These are phyloP conservation scores for Meteorus colon DNA, from an alignment of 2,888 invertebrate species.

Conservation along the genomic window DNA sequence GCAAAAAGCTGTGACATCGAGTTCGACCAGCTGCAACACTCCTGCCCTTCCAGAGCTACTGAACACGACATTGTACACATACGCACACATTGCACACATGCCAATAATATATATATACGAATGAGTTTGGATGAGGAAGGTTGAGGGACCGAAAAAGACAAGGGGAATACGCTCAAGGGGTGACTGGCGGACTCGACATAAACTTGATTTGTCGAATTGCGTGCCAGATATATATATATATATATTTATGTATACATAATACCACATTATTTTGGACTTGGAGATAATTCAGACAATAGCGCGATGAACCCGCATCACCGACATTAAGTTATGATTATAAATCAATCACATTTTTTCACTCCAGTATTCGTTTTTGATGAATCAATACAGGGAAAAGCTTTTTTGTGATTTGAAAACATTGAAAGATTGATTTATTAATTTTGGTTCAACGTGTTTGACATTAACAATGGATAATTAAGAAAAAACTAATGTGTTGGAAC, in stretches of 20 bases:
- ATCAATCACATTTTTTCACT: background rate
- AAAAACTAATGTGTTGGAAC: no score
- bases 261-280: constrained; percentile 17
- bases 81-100: constrained; percentile 4
- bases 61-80: constrained; percentile 21
- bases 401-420: no score
- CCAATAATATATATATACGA: constrained; percentile 12
- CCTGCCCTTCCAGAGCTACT: constrained; percentile 44
- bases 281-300: background rate
- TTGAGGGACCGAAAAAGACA: constrained; percentile 13
- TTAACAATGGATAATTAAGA: no score
- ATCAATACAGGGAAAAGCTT: background rate
- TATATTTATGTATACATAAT: background rate
- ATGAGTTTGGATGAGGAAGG: constrained; percentile 6
- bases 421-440: no score
- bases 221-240: constrained; percentile 11
- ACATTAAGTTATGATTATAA: background rate
- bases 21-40: constrained; percentile 66
- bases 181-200: constrained; percentile 18
- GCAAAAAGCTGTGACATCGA: constrained; percentile 71
- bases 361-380: background rate
- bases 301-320: background rate
- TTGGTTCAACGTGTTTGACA: no score
- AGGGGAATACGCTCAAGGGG: constrained; percentile 36
- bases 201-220: constrained; percentile 45